Conservation (phyloP, 1,140 invertebrate species). For the Copidosoma floridanum region DNA sequence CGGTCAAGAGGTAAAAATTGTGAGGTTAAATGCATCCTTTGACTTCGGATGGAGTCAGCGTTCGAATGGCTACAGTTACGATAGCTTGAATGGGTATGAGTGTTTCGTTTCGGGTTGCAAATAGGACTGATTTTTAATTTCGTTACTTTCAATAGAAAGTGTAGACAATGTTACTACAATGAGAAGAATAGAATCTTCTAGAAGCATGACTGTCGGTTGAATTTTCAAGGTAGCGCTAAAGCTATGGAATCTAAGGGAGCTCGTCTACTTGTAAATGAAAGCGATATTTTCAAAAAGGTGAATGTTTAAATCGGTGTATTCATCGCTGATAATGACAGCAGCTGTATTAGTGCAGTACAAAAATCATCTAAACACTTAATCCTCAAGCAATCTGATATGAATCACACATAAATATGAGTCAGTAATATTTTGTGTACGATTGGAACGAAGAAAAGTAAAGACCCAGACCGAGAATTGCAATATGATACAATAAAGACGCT, state of each 20-base stretch:
- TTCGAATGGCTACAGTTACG: constrained; percentile 6
- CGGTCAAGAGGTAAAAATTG: not conserved
- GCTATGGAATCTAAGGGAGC: constrained; percentile 27
- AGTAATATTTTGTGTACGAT: constrained; percentile 19
- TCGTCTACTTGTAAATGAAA: constrained; percentile 7
- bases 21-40: constrained; percentile 8
- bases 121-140: constrained; percentile 10
- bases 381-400: constrained; percentile 22
- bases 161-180: constrained; percentile 10
- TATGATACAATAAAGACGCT: constrained; percentile 17
- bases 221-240: constrained; percentile 23
- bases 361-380: not conserved
- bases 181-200: not conserved
- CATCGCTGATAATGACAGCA: constrained; percentile 27
- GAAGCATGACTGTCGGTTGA: constrained; percentile 19
- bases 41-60: constrained; percentile 17
- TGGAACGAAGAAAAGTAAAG: not conserved
- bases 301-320: constrained; percentile 26
- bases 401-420: constrained; percentile 21
- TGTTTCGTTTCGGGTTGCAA: not conserved
- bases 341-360: constrained; percentile 19
- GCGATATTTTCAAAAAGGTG: constrained; percentile 18
- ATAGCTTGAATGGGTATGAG: constrained; percentile 22
- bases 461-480: constrained; percentile 14
- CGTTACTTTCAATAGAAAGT: constrained; percentile 11